These are phyloP conservation scores for Eriosoma lanigerum DNA, from an alignment of 1,140 invertebrate species.

Conservation along the genomic window DNA sequence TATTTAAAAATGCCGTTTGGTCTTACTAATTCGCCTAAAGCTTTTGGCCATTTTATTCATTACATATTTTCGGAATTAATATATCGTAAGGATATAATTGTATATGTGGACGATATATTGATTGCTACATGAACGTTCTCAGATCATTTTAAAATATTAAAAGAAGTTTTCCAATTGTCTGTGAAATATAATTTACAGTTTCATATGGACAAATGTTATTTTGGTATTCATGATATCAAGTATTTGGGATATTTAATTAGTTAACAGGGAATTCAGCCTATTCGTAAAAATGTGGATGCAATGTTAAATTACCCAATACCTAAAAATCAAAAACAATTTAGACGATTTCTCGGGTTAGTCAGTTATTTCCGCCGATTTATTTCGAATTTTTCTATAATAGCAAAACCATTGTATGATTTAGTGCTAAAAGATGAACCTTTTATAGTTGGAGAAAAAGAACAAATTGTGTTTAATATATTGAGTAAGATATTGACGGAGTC, in stretches of 20 bases:
- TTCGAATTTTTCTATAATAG: not conserved
- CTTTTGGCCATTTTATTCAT: not conserved
- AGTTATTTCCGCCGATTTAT: not conserved
- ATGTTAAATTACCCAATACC: not conserved
- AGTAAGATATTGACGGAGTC: not conserved
- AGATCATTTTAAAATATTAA: not conserved
- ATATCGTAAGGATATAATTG: not conserved
- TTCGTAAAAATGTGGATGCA: not conserved
- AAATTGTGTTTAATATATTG: not conserved
- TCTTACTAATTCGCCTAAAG: not conserved
- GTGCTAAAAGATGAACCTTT: not conserved
- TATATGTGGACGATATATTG: not conserved
- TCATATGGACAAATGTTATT: not conserved
- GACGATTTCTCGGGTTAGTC: not conserved
- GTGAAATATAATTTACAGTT: not conserved
- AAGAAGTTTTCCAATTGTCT: not conserved
- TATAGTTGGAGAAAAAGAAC: not conserved
- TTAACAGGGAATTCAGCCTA: not conserved
- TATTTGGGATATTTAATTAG: not conserved
- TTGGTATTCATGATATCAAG: not conserved
- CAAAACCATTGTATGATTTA: not conserved
- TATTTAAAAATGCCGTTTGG: slow-evolving; percentile 3
- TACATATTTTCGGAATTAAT: not conserved
- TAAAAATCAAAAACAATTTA: not conserved
- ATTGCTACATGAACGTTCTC: not conserved